Evolutionary conservation across 2,888 invertebrate genomes (phyloP), one percentile per base, ranked within the genome.

Genomic region (Sesia bembeciformis): DNA sequence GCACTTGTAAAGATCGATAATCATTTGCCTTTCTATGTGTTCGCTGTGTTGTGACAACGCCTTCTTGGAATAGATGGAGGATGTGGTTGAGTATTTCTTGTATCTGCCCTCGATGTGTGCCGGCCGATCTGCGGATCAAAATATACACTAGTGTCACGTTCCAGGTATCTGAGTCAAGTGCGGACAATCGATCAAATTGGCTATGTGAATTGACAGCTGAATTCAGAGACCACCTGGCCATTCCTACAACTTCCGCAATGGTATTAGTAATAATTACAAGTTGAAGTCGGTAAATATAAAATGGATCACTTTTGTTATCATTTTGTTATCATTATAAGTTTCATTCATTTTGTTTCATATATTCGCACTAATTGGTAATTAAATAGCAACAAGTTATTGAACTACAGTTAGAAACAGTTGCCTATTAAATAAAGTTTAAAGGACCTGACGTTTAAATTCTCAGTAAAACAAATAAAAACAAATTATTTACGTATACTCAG

Each of bases 1-100:
- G 23, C 23, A 23, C 23, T 23, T 23, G 23, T 23, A 23, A 23
- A 23, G 23, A 23, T 23, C 23, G 23, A 23, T 23, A 23, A 23
- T 23, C 1, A 23, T 23, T 23, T 72, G 90, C 90, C 89, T 86
- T 74, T 89, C 89, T 54, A 90, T 68, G 72, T 88, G 84, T 67
- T 90, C 90, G 57, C 88, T 88, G 59, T 86, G 86, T 50, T 85
- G 86, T 60, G 88, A 87, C 57, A 84, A 67, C 39, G 87, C 85
- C 67, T 86, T 90, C 69, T 90, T 90, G 54, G 90, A 90, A 69
- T 90, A 85, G 53, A 90, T 75, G 40, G 89, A 89, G 49, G 89
- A 89, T 60, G 89, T 86, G 38, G 89, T 89, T 61, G 89, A 89
- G 69, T 89, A 88, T 77, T 89, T 89, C 66, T 89, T 89, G 68